Evolutionary conservation across 2,888 invertebrate species (phyloP).

Genomic region (Branchipolynoe longqiensis): DNA sequence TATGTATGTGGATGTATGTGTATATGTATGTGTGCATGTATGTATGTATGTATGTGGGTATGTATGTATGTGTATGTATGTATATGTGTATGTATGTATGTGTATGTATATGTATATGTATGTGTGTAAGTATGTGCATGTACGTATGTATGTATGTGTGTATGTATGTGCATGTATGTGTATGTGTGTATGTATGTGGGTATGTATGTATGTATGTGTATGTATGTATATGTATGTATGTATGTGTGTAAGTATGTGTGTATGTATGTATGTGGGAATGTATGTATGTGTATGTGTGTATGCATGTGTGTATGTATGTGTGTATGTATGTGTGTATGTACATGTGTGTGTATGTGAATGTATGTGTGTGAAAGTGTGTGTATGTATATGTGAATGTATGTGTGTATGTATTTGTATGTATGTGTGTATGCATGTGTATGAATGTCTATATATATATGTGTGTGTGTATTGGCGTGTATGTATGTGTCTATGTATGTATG

Average conservation of each 20-base stretch:
- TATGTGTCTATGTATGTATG: conserved; percentile 15
- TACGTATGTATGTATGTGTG: background rate
- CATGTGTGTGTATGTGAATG: too few relatives aligned
- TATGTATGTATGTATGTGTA: conserved; percentile 52
- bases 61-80: conserved; percentile 53
- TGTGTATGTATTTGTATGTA: too few relatives aligned
- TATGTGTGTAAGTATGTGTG: too few relatives aligned
- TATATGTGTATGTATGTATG: conserved; percentile 60
- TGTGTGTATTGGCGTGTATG: background rate
- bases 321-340: conserved; percentile 44
- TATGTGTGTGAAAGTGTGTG: too few relatives aligned
- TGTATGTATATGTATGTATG: conserved; percentile 59
- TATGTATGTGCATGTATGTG: background rate
- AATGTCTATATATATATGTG: too few relatives aligned
- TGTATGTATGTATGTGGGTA: conserved; percentile 60
- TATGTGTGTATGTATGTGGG: too few relatives aligned
- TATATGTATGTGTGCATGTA: conserved; percentile 60
- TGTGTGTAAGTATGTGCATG: too few relatives aligned
- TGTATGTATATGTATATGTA: conserved; percentile 55
- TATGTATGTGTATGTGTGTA: conserved; percentile 53
- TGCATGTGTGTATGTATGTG: conserved; percentile 58
- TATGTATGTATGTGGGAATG: too few relatives aligned
- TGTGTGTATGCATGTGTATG: too few relatives aligned
- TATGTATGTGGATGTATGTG: conserved; percentile 55
- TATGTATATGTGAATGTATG: too few relatives aligned